phyloP scores from a whole-genome alignment of 1,140 invertebrate species.

The Papilio glaucus region DNA sequence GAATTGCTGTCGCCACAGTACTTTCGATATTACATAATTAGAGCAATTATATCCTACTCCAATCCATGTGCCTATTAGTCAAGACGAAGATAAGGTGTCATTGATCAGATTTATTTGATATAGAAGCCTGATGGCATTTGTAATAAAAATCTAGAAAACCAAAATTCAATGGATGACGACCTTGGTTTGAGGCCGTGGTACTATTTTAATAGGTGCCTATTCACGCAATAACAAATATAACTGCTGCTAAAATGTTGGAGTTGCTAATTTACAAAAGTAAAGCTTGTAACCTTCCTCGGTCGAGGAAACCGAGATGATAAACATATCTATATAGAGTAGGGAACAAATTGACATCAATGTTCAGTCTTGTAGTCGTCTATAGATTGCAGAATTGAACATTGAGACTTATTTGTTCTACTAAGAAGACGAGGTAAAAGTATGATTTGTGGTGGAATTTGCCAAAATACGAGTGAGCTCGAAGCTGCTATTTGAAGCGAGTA shows the following conservation, averaged over 20 bases:
- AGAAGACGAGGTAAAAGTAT: too few relatives aligned
- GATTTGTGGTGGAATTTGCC: too few relatives aligned
- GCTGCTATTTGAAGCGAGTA: too few relatives aligned
- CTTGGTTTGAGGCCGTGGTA: not conserved
- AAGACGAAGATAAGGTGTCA: too few relatives aligned
- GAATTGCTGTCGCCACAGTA: not conserved
- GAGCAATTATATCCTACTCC: too few relatives aligned
- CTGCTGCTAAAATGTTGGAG: not conserved
- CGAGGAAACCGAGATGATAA: not conserved
- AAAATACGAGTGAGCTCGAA: too few relatives aligned
- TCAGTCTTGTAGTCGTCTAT: not conserved
- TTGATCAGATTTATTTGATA: too few relatives aligned
- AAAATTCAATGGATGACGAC: not conserved
- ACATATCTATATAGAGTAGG: not conserved
- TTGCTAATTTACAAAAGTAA: constrained; percentile 11
- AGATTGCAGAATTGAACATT: too few relatives aligned
- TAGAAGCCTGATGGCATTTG: not conserved
- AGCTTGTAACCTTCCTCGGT: not conserved
- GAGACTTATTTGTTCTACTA: too few relatives aligned
- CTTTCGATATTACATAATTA: not conserved
- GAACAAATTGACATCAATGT: not conserved
- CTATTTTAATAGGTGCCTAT: not conserved
- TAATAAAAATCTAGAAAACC: not conserved
- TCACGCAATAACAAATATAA: not conserved
- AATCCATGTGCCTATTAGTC: too few relatives aligned